Evolutionary conservation across 2,113 vertebrate genomes (phyloP).

Genomic region (Apeltes quadracus): DNA sequence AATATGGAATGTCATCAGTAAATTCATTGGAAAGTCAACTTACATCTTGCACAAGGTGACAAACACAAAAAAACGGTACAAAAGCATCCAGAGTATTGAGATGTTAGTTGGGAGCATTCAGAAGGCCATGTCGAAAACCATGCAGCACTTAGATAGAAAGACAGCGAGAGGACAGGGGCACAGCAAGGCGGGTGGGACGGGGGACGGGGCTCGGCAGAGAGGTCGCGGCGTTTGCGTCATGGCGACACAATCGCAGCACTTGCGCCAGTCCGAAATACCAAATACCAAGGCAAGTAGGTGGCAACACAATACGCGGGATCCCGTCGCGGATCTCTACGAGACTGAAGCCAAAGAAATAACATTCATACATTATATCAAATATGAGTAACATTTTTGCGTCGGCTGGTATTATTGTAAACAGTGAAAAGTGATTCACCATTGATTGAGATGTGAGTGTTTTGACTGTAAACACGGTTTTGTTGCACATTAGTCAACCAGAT

Average conservation of each 20-base stretch:
- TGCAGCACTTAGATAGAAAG: slow-evolving; percentile 69
- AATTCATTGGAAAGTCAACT: slow-evolving; percentile 58
- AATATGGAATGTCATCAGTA: slow-evolving; percentile 64
- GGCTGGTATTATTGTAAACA: slow-evolving; percentile 79
- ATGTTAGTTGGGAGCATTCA: slow-evolving; percentile 68
- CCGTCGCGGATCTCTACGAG: slow-evolving; percentile 52
- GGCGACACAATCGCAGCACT: slow-evolving; percentile 64
- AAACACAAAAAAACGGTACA: slow-evolving; percentile 57
- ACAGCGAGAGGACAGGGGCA: slow-evolving; percentile 52
- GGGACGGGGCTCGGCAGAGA: slow-evolving; percentile 25
- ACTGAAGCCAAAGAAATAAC: slow-evolving; percentile 58
- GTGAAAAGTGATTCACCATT: slow-evolving; percentile 54
- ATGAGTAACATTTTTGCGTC: slow-evolving; percentile 72
- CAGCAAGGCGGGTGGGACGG: slow-evolving; percentile 42
- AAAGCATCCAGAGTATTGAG: slow-evolving; percentile 66
- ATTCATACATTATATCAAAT: slow-evolving; percentile 64
- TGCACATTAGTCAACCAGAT: slow-evolving; percentile 65
- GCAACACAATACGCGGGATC: slow-evolving; percentile 59
- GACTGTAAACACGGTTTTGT: slow-evolving; percentile 73
- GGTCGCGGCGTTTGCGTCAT: slow-evolving; percentile 58
- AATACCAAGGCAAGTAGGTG: slow-evolving; percentile 76
- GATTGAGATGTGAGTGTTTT: slow-evolving; percentile 43
- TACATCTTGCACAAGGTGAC: slow-evolving; percentile 60
- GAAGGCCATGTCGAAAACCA: slow-evolving; percentile 66
- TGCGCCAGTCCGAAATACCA: slow-evolving; percentile 71